A percentile compares a stretch with the other conserved stretches of the same genome.
Evolutionary conservation across 2,888 invertebrate species (phyloP).

Genomic region (Perithous albicinctus): DNA sequence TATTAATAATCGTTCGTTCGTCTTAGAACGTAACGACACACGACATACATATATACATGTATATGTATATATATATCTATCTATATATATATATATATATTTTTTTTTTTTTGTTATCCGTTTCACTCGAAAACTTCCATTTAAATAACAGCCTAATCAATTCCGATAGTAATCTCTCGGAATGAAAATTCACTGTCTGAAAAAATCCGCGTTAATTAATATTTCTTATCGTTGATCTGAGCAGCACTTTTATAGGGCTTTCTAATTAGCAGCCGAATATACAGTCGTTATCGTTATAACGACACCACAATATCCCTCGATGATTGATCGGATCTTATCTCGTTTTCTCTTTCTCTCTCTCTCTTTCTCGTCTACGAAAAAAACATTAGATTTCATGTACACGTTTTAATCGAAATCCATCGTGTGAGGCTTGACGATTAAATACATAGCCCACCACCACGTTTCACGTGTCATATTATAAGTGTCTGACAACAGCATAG

Average conservation of each 20-base stretch:
- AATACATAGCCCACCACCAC: slow-evolving; percentile 18
- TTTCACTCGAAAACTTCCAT: not conserved
- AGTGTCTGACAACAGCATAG: not conserved
- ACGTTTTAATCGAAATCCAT: slow-evolving; percentile 33
- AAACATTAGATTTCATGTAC: not conserved
- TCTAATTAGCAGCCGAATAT: slow-evolving; percentile 3
- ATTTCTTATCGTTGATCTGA: slow-evolving; percentile 13
- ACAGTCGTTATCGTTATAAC: not conserved
- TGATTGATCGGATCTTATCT: slow-evolving; percentile 54
- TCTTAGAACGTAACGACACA: not conserved
- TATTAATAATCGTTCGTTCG: not conserved
- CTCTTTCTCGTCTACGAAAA: not conserved
- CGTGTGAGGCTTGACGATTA: slow-evolving; percentile 1
- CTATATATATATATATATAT: too few relatives aligned
- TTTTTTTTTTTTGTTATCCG: too few relatives aligned
- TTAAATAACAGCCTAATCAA: not conserved
- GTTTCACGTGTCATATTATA: slow-evolving; percentile 34
- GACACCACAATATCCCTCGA: slow-evolving; percentile 12
- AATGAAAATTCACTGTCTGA: not conserved
- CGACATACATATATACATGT: too few relatives aligned
- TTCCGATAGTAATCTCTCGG: not conserved
- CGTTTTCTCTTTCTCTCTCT: not conserved
- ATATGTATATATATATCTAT: too few relatives aligned
- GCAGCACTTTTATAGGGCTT: not conserved
- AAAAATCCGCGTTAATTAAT: not conserved